Percentiles rank a stretch among this genome's conserved stretches.
phyloP scores from a whole-genome alignment of 2,113 vertebrate species.

The Galbula dea region DNA sequence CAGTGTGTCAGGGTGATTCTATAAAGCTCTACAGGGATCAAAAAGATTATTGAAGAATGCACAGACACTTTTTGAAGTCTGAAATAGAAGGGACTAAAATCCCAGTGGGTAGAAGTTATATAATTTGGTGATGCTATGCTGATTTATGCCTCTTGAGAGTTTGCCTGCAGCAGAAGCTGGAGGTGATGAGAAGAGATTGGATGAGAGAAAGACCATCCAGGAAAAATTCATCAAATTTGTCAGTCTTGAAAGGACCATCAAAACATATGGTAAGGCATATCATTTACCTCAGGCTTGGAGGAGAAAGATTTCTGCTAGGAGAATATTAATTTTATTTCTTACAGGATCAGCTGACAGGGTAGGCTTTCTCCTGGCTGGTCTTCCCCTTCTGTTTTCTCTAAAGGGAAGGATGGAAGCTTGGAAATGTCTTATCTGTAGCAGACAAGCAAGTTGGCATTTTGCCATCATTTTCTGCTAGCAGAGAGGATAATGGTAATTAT shows the following conservation, averaged over 20 bases:
- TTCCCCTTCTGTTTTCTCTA: conserved; percentile 57
- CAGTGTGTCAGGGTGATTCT: not conserved
- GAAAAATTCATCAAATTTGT: conserved; percentile 56
- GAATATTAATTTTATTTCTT: conserved; percentile 67
- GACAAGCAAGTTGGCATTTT: conserved; percentile 54
- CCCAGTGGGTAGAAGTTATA: not conserved
- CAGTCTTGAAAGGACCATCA: conserved; percentile 58
- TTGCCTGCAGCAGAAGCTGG: conserved; percentile 53
- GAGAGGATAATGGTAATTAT: conserved; percentile 63
- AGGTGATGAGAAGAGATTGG: conserved; percentile 53
- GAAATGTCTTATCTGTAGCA: conserved; percentile 54
- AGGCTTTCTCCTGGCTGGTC: conserved; percentile 56
- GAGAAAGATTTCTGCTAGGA: conserved; percentile 45
- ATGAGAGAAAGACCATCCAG: conserved; percentile 53
- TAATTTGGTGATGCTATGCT: conserved; percentile 33
- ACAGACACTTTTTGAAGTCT: not conserved
- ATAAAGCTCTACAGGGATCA: not conserved
- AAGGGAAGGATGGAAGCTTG: conserved; percentile 52
- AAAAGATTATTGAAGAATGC: not conserved
- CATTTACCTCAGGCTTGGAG: conserved; percentile 46
- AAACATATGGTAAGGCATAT: conserved; percentile 58
- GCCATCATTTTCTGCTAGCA: conserved; percentile 43
- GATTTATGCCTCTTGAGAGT: conserved; percentile 53
- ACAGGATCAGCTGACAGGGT: conserved; percentile 50
- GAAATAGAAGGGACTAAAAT: conserved; percentile 19